Base-by-base conservation (phyloP, 2,113 vertebrate species). In the Oreochromis tanganicae region DNA sequence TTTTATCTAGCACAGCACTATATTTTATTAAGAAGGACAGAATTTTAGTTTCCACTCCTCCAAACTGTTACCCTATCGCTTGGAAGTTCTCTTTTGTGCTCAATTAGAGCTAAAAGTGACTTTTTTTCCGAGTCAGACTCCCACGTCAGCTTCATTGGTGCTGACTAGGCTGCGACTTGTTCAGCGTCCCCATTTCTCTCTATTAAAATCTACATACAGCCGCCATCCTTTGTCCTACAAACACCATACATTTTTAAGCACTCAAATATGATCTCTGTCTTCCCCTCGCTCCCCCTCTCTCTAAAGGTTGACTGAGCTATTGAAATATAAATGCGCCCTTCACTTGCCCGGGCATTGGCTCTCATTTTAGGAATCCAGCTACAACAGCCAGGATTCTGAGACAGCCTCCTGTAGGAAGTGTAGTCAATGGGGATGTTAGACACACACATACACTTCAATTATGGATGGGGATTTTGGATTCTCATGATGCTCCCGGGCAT, bases 251-350 rank as follows among this genome's bases (percentile, higher is more conserved):
- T 95, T 95, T 95, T 94, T 73, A 91, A 94, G 81, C 86, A 80
- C 87, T 93, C 79, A 87, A 80, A 85, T 86, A 89, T 81, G 89
- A 93, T 90, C 84, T 87, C 68, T 87, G 80, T 83, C 84, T 82
- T 75, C 75, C 81, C 54, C 9, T 61, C 14, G 66, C 32, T 41
- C 57, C 10, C 54, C 27, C 85, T 36, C 21, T 78, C 83, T 85
- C 61, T 75, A 50, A 90, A 89, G 56, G 56, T 85, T 84, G 73
- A 84, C 57, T 24, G 55, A 24, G 86, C 91, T 93, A 85, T 21
- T 96, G 89, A 96, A 96, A 96, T 93, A 96, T 96, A 84, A 91
- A 96, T 95, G 94, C 54, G 82, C 32, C 91, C 93, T 94, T 87
- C 54, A 19, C 63, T 87, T 94, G 92, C 81, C 95, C 84, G 93